Conservation (phyloP, 2,888 invertebrate species). For the Arge pagana region DNA sequence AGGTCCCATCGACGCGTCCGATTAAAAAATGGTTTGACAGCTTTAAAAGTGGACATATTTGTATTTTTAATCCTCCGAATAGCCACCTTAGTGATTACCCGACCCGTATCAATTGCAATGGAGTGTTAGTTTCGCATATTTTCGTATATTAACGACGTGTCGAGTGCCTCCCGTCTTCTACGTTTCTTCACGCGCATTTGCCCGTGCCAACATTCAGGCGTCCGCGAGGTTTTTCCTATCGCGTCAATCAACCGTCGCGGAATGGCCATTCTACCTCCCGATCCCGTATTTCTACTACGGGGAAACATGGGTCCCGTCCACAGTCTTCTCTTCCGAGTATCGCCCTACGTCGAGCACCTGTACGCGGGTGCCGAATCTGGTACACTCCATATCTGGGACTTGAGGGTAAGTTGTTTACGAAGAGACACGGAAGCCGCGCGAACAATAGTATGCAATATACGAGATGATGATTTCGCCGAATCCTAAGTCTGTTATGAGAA, state of each 20-base stretch:
- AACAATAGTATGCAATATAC: no score
- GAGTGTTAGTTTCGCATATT: slow-evolving; percentile 4
- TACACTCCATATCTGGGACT: slow-evolving; percentile 77
- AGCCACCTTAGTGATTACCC: background rate
- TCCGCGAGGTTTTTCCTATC: background rate
- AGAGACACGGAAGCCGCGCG: no score
- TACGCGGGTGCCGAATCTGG: slow-evolving; percentile 78
- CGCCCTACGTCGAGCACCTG: slow-evolving; percentile 60
- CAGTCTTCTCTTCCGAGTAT: slow-evolving; percentile 67
- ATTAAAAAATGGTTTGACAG: slow-evolving; percentile 22
- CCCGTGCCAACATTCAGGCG: no score
- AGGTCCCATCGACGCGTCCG: slow-evolving; percentile 24
- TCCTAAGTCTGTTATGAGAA: no score
- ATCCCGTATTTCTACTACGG: slow-evolving; percentile 75
- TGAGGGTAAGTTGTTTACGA: slow-evolving; percentile 66
- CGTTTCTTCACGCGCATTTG: background rate
- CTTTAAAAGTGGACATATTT: slow-evolving; percentile 10
- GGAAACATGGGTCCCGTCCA: slow-evolving; percentile 75
- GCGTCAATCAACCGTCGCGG: background rate
- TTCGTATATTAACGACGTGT: slow-evolving; percentile 14
- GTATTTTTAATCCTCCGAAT: slow-evolving; percentile 16
- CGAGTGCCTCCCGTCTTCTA: slow-evolving; percentile 25
- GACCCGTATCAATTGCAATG: slow-evolving; percentile 2
- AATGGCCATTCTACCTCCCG: slow-evolving; percentile 78
- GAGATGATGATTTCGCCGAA: no score